phyloP scores from a whole-genome alignment of 1,140 invertebrate genomes.

The Trypoxylus dichotomus region DNA sequence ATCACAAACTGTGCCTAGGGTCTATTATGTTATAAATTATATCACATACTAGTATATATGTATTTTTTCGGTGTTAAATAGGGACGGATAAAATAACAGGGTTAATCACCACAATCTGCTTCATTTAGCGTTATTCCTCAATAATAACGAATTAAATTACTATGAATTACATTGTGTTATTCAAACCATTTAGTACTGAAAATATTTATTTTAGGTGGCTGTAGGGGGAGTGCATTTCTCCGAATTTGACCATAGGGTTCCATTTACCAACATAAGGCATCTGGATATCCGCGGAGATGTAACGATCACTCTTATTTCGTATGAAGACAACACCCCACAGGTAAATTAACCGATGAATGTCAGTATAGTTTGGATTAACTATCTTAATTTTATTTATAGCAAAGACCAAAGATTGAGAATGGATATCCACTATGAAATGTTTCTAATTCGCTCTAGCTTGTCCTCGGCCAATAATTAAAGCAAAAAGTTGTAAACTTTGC shows the following conservation, averaged over 20 bases:
- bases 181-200: not conserved
- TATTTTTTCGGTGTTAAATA: too few species aligned
- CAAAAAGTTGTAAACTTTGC: too few species aligned
- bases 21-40: too few species aligned
- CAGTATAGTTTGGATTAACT: not conserved
- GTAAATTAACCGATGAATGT: not conserved
- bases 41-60: too few species aligned
- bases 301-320: not conserved
- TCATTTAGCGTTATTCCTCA: too few species aligned
- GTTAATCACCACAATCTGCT: too few species aligned
- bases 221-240: not conserved
- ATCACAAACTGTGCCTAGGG: too few species aligned
- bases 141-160: too few species aligned
- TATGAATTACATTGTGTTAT: too few species aligned
- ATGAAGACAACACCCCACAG: conserved; percentile 10
- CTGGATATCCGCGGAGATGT: conserved; percentile 3
- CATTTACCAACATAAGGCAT: not conserved
- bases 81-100: too few species aligned
- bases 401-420: not conserved
- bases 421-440: not conserved
- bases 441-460: too few species aligned
- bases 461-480: too few species aligned
- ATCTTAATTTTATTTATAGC: not conserved
- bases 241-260: conserved; percentile 9
- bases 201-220: not conserved